These are phyloP conservation scores for Lepetodrilus schrolli DNA, from an alignment of 2,888 invertebrate species.

Conservation along the genomic window DNA sequence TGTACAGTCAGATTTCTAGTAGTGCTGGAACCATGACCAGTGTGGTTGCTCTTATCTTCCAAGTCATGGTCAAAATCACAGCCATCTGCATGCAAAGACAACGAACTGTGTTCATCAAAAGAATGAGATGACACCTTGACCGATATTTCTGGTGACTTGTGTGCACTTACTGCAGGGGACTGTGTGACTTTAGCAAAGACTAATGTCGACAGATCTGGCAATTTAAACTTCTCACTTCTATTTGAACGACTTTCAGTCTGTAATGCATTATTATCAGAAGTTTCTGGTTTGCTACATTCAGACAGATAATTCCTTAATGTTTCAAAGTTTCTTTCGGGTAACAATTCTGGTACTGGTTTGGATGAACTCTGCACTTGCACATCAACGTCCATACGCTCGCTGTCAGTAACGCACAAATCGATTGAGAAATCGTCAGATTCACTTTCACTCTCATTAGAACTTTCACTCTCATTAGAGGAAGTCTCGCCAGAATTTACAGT, in stretches of 20 bases:
- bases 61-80: conserved; percentile 12
- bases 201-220: background rate
- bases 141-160: background rate
- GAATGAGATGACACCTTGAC: background rate
- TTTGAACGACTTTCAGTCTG: no score
- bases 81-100: background rate
- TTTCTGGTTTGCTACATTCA: background rate
- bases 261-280: no score
- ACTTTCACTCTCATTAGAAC: no score
- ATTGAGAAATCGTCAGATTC: no score
- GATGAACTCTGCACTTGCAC: no score
- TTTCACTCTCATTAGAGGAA: no score
- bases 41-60: no score
- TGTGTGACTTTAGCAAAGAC: background rate
- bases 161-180: background rate
- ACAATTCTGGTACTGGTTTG: no score
- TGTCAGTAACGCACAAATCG: no score
- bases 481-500: no score
- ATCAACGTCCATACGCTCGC: no score
- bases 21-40: background rate
- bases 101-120: background rate
- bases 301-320: background rate
- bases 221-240: conserved; percentile 1
- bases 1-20: background rate
- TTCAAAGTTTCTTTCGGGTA: no score